A percentile compares a stretch with the other conserved stretches of the same genome.
Conservation (phyloP, 2,888 invertebrate species). For the Glaucopsyche alexis region DNA sequence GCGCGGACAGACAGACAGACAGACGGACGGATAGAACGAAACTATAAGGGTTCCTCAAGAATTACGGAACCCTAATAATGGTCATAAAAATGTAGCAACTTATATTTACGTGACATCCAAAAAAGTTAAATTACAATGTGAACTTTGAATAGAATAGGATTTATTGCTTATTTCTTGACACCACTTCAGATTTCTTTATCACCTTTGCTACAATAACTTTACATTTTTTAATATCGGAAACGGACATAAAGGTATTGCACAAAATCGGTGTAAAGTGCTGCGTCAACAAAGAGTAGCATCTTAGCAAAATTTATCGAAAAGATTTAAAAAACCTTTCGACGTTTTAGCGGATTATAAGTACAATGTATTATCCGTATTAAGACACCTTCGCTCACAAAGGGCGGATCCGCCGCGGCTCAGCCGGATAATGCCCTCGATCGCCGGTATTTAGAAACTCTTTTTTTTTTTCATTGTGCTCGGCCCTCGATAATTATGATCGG, state of each 20-base stretch:
- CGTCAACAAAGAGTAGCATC: slow-evolving; percentile 10
- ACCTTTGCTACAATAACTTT: background rate
- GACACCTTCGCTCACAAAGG: slow-evolving; percentile 66
- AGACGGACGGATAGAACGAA: too few relatives aligned
- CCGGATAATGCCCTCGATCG: slow-evolving; percentile 72
- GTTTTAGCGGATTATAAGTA: slow-evolving; percentile 59
- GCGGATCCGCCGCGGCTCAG: slow-evolving; percentile 70
- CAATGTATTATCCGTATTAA: slow-evolving; percentile 65
- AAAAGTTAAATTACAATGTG: background rate
- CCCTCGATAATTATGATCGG: slow-evolving; percentile 80
- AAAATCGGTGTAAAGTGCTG: background rate
- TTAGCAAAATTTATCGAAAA: slow-evolving; percentile 18
- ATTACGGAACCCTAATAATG: too few relatives aligned
- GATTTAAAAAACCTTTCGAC: slow-evolving; percentile 30
- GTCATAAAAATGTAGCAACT: too few relatives aligned
- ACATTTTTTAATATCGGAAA: slow-evolving; percentile 11
- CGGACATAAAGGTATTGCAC: slow-evolving; percentile 6
- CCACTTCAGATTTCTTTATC: background rate
- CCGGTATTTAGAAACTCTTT: slow-evolving; percentile 65
- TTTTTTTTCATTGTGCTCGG: slow-evolving; percentile 57
- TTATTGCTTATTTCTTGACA: background rate
- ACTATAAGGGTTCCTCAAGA: too few relatives aligned
- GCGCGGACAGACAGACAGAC: too few relatives aligned
- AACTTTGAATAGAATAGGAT: background rate
- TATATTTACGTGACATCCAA: too few relatives aligned